Conservation (phyloP, 2,113 vertebrate genomes). For the Desmodus rotundus region DNA sequence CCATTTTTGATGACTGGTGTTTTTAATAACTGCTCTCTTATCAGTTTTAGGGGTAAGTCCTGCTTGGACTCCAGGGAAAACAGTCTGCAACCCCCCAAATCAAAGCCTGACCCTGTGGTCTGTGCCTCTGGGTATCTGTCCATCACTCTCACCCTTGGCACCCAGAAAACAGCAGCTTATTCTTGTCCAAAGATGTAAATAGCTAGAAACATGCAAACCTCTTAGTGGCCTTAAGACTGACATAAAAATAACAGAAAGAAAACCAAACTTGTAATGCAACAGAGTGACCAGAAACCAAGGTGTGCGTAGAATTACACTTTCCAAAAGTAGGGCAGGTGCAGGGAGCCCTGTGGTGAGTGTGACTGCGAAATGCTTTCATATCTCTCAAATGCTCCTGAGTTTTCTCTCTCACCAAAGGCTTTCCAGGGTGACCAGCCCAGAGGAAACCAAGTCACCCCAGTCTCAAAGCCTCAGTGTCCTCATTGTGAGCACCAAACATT, state of each 20-base stretch:
- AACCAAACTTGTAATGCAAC: neutral
- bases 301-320: neutral
- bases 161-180: neutral
- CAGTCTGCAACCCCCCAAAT: neutral
- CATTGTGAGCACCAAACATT: neutral
- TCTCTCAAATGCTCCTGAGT: neutral
- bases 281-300: neutral
- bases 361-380: neutral
- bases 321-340: neutral
- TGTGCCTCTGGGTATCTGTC: neutral
- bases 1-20: neutral
- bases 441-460: neutral
- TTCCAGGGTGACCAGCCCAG: no score
- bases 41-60: neutral
- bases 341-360: neutral
- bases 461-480: neutral
- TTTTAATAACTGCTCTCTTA: neutral
- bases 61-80: neutral
- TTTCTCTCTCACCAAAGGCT: neutral
- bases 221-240: neutral
- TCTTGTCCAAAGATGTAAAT: neutral
- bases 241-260: neutral
- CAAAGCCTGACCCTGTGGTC: neutral
- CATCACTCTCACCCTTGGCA: rapidly evolving
- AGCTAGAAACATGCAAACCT: neutral